Conservation (phyloP, 2,888 invertebrate species). For the Gryllus longicercus region DNA sequence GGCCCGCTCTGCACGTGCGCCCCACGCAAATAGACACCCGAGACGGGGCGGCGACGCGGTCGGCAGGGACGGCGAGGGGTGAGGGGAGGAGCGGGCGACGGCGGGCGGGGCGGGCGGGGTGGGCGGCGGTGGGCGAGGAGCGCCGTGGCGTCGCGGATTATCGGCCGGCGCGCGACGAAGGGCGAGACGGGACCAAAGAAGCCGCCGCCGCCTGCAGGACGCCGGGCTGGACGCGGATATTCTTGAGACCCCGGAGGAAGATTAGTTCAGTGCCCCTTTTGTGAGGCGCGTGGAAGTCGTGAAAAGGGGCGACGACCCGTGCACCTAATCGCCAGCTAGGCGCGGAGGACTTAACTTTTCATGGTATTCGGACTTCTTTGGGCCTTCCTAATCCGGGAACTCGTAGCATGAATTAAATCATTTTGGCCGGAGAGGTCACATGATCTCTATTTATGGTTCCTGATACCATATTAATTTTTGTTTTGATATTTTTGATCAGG, state of each 20-base stretch:
- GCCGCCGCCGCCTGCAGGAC: background rate
- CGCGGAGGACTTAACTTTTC: no score
- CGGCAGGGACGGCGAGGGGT: background rate
- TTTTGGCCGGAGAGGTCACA: no score
- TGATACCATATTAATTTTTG: no score
- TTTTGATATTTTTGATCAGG: no score
- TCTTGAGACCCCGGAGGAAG: background rate
- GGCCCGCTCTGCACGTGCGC: constrained; percentile 1
- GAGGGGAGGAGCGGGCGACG: background rate
- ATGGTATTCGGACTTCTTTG: no score
- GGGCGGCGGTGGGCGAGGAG: background rate
- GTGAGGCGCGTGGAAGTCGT: no score
- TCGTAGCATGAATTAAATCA: no score
- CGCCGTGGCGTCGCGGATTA: background rate
- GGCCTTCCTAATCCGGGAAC: no score
- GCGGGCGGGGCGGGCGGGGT: background rate
- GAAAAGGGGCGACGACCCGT: no score
- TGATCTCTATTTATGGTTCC: no score
- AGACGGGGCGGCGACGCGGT: background rate
- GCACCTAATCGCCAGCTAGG: no score
- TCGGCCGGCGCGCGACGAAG: background rate
- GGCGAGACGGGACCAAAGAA: background rate
- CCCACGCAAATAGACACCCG: background rate
- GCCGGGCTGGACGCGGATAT: background rate
- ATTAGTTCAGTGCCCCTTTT: no score